phyloP scores from a whole-genome alignment of 2,113 vertebrate species.

The Rutilus rutilus region DNA sequence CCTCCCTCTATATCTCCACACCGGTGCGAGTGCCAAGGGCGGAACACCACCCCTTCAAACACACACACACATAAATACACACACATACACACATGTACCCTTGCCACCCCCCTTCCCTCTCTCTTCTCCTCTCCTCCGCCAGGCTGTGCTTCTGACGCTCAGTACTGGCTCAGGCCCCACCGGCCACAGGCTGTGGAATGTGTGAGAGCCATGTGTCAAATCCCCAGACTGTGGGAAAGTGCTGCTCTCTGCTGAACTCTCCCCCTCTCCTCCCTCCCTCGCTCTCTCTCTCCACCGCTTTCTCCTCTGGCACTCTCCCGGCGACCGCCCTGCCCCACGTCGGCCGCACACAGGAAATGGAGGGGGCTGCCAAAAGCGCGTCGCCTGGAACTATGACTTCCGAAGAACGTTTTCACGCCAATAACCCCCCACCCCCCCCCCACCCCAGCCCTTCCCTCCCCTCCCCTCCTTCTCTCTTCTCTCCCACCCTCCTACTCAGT shows the following conservation, averaged over 20 bases:
- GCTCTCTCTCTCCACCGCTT: slow-evolving; percentile 15
- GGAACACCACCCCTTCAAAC: slow-evolving; percentile 79
- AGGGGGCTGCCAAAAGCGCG: slow-evolving; percentile 79
- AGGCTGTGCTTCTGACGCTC: slow-evolving; percentile 61
- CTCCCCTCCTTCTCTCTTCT: slow-evolving; percentile 32
- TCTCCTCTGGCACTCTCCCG: slow-evolving; percentile 78
- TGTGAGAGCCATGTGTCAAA: slow-evolving; percentile 97
- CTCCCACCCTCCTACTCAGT: slow-evolving; percentile 44
- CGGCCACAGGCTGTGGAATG: slow-evolving; percentile 91
- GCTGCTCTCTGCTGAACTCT: slow-evolving; percentile 90
- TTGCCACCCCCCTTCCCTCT: slow-evolving; percentile 35
- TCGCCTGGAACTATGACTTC: slow-evolving; percentile 80
- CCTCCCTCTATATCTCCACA: slow-evolving; percentile 69
- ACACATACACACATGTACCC: slow-evolving; percentile 68
- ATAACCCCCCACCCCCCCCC: slow-evolving; percentile 55
- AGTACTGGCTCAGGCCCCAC: slow-evolving; percentile 72
- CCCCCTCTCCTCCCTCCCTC: slow-evolving; percentile 62
- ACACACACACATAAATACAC: slow-evolving; percentile 66
- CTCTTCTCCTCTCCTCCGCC: slow-evolving; percentile 69
- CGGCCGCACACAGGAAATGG: slow-evolving; percentile 79
- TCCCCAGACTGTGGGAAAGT: slow-evolving; percentile 99
- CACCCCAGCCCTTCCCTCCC: background rate
- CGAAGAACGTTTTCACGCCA: slow-evolving; percentile 78
- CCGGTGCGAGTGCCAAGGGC: slow-evolving; percentile 78
- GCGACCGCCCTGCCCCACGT: slow-evolving; percentile 85